These are phyloP conservation scores for Nannoperca australis DNA, from an alignment of 2,797 vertebrate genomes.

Conservation along the genomic window DNA sequence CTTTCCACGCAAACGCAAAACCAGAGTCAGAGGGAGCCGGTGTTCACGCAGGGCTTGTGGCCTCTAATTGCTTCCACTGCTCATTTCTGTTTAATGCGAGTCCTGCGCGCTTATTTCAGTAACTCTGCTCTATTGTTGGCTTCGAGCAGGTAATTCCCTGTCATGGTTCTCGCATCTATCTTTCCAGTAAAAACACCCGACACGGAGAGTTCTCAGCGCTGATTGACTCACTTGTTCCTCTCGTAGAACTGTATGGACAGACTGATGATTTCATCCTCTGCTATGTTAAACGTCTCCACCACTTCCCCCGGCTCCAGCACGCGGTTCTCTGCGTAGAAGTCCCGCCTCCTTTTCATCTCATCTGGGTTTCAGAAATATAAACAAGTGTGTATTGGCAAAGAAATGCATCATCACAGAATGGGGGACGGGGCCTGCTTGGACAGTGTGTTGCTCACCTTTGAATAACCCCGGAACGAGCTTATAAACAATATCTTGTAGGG, in stretches of 20 bases:
- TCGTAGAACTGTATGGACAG: conserved; percentile 99
- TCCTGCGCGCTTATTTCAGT: neutral
- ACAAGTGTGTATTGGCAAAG: neutral
- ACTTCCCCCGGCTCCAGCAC: conserved; percentile 94
- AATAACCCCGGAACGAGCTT: conserved; percentile 98
- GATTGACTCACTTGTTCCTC: conserved; percentile 91
- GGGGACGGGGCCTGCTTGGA: neutral
- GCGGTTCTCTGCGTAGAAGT: conserved; percentile 97
- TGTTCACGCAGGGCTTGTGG: neutral
- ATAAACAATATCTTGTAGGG: conserved; percentile 99
- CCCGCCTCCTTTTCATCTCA: conserved; percentile 99
- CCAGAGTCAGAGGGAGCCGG: neutral
- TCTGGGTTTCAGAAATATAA: conserved; percentile 80
- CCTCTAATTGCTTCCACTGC: neutral
- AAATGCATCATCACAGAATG: neutral
- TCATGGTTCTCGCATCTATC: neutral
- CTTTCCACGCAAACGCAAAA: neutral
- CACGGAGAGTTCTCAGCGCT: neutral
- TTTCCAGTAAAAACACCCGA: neutral
- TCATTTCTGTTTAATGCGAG: neutral
- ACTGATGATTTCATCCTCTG: conserved; percentile 99
- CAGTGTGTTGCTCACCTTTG: conserved; percentile 91
- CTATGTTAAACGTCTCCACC: conserved; percentile 98
- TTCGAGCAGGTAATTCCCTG: neutral
- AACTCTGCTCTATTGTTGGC: neutral